Evolutionary conservation across 1,140 invertebrate species (phyloP).

Genomic region (Sycophila sp.): DNA sequence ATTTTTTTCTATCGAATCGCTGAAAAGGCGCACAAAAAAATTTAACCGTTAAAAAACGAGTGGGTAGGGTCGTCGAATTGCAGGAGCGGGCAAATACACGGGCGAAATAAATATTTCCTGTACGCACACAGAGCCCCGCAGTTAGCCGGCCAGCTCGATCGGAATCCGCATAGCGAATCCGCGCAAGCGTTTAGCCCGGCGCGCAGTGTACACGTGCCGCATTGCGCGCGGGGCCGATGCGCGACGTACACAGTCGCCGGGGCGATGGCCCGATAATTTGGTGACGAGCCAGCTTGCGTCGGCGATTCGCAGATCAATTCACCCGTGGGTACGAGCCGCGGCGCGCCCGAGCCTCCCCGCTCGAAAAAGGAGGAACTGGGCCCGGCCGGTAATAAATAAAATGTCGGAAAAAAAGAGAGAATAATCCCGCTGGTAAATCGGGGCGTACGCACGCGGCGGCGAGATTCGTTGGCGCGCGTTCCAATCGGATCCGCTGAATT

Average conservation of each 20-base stretch:
- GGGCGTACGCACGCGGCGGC: neutral
- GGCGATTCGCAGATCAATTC: conserved; percentile 11
- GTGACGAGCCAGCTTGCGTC: conserved; percentile 26
- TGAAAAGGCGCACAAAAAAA: no score
- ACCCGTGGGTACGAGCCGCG: neutral
- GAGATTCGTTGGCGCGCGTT: neutral
- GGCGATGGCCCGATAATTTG: conserved; percentile 28
- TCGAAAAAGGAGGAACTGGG: neutral
- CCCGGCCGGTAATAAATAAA: neutral
- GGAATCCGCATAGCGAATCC: neutral
- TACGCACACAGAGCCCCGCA: no score
- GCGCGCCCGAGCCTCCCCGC: neutral
- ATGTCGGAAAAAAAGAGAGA: neutral
- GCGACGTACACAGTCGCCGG: neutral
- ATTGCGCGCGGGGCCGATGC: conserved; percentile 2
- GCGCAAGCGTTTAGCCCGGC: neutral
- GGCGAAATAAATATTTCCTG: conserved; percentile 9
- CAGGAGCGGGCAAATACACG: neutral
- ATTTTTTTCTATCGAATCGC: no score
- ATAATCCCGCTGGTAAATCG: no score
- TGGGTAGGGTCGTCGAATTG: no score
- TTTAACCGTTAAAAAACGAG: no score
- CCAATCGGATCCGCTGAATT: conserved; percentile 24
- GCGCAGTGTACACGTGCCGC: neutral
- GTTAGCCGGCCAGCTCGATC: neutral